Evolutionary conservation across 2,113 vertebrate genomes (phyloP).

Genomic region (Cinclus mexicanus): DNA sequence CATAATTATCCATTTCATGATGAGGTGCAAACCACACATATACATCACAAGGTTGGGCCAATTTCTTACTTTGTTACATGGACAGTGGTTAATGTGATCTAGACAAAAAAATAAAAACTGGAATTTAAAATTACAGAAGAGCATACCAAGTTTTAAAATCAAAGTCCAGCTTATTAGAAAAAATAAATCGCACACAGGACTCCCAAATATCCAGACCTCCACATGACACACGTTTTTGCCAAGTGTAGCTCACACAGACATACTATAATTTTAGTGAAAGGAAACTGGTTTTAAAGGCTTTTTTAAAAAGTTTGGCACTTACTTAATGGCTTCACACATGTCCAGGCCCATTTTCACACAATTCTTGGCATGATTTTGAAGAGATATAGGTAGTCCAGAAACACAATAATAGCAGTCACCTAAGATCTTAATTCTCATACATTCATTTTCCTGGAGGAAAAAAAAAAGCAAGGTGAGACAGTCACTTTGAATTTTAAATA

Average conservation of each 20-base stretch:
- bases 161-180: not conserved
- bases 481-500: not conserved
- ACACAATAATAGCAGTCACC: constrained; percentile 99
- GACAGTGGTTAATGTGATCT: not conserved
- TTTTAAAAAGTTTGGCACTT: constrained; percentile 59
- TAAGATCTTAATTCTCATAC: constrained; percentile 98
- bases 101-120: not conserved
- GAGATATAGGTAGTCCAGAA: constrained; percentile 92
- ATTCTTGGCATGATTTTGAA: constrained; percentile 95
- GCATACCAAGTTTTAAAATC: not conserved
- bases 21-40: not conserved
- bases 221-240: not conserved
- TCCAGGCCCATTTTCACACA: constrained; percentile 99
- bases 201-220: not conserved
- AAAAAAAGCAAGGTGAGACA: not conserved
- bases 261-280: not conserved
- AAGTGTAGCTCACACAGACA: not conserved
- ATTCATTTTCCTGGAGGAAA: constrained; percentile 91
- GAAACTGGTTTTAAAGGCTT: not conserved
- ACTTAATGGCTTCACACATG: constrained; percentile 99
- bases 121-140: not conserved
- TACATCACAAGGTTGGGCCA: not conserved
- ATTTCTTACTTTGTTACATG: not conserved
- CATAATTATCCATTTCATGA: not conserved
- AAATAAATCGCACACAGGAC: not conserved